phyloP scores from a whole-genome alignment of 2,888 invertebrate species.

The Yponomeuta malinellus region DNA sequence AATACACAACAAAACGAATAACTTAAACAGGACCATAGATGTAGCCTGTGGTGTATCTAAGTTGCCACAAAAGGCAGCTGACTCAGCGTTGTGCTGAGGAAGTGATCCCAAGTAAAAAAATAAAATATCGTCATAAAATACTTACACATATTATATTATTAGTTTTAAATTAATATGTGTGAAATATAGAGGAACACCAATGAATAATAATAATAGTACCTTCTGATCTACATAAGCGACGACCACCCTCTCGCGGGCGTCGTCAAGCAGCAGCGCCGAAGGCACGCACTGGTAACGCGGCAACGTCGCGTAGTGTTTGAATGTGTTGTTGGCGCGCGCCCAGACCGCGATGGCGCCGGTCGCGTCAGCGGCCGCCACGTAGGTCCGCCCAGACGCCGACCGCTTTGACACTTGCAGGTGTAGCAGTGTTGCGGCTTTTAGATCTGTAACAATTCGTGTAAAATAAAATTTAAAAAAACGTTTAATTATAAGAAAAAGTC shows the following conservation, averaged over 20 bases:
- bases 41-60: too few species aligned
- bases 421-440: slow-evolving; percentile 73
- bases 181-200: too few species aligned
- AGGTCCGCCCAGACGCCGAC: slow-evolving; percentile 41
- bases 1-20: too few species aligned
- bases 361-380: slow-evolving; percentile 81
- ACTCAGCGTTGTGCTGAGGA: too few species aligned
- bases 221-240: slow-evolving; percentile 87
- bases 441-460: slow-evolving; percentile 48
- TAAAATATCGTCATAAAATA: too few species aligned
- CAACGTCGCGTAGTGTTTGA: slow-evolving; percentile 70
- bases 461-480: slow-evolving; percentile 7
- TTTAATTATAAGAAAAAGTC: neutral
- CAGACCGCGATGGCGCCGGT: slow-evolving; percentile 81
- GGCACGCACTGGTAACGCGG: slow-evolving; percentile 83
- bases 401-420: slow-evolving; percentile 47
- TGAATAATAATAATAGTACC: slow-evolving; percentile 50
- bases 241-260: slow-evolving; percentile 75
- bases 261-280: slow-evolving; percentile 83
- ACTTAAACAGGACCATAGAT: too few species aligned
- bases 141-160: too few species aligned
- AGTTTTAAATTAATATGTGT: too few species aligned
- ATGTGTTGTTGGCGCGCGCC: slow-evolving; percentile 48
- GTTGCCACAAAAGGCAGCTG: too few species aligned
- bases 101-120: too few species aligned